Evolutionary conservation across 2,888 invertebrate genomes (phyloP).

Genomic region (Arenicola marina): DNA sequence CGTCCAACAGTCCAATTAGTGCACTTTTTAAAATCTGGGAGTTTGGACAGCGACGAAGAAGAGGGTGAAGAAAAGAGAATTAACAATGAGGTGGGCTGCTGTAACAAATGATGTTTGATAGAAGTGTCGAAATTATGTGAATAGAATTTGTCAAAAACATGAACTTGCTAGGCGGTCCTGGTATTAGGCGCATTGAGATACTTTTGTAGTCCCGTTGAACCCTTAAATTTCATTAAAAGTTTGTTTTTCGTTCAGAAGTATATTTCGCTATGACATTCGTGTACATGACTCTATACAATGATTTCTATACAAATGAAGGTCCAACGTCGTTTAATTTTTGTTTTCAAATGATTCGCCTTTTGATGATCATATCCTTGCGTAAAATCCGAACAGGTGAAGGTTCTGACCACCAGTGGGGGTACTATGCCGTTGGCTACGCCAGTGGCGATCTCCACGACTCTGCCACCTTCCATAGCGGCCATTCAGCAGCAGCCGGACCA

Average conservation of each 20-base stretch:
- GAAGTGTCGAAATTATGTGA: not conserved
- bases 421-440: conserved; percentile 63
- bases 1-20: conserved; percentile 74
- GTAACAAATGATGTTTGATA: not conserved
- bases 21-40: conserved; percentile 76
- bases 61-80: conserved; percentile 26
- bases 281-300: no score
- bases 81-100: conserved; percentile 29
- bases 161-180: no score
- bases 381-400: conserved; percentile 67
- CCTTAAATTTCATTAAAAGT: no score
- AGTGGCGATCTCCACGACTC: conserved; percentile 67
- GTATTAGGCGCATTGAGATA: no score
- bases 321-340: no score
- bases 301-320: no score
- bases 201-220: no score
- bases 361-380: no score
- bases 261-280: no score
- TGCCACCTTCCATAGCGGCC: conserved; percentile 70
- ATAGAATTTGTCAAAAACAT: not conserved
- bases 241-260: no score
- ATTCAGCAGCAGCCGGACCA: conserved; percentile 49
- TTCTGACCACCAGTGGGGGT: conserved; percentile 65
- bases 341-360: no score
- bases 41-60: conserved; percentile 69